These are phyloP conservation scores for Limnephilus marmoratus DNA, from an alignment of 2,888 invertebrate species.

Conservation along the genomic window DNA sequence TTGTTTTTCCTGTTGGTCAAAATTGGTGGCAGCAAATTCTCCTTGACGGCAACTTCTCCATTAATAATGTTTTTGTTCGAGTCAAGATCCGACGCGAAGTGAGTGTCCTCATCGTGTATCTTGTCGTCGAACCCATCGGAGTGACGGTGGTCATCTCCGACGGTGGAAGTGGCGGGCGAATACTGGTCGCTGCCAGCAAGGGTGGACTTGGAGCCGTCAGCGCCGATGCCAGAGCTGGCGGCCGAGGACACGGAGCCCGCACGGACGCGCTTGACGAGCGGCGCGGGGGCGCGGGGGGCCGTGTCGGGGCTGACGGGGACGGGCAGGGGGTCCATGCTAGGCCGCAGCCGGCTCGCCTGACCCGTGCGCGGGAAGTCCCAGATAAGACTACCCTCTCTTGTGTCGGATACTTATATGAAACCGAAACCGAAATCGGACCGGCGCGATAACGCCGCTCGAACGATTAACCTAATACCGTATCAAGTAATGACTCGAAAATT, in stretches of 20 bases:
- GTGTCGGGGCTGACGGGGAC: slow-evolving; percentile 71
- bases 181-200: slow-evolving; percentile 66
- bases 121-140: slow-evolving; percentile 69
- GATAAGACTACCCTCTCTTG: slow-evolving; percentile 31
- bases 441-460: slow-evolving; percentile 23
- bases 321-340: slow-evolving; percentile 69
- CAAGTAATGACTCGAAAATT: slow-evolving; percentile 63
- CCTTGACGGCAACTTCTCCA: slow-evolving; percentile 65
- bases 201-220: slow-evolving; percentile 72
- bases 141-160: slow-evolving; percentile 68
- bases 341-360: slow-evolving; percentile 68
- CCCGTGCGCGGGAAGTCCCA: slow-evolving; percentile 51
- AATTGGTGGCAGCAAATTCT: slow-evolving; percentile 72
- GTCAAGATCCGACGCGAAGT: slow-evolving; percentile 67
- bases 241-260: slow-evolving; percentile 70
- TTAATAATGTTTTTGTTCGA: slow-evolving; percentile 67
- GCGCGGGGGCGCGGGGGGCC: background rate
- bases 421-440: slow-evolving; percentile 49
- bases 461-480: slow-evolving; percentile 53
- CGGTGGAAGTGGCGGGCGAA: slow-evolving; percentile 69
- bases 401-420: slow-evolving; percentile 3
- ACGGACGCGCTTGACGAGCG: slow-evolving; percentile 69
- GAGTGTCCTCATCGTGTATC: slow-evolving; percentile 67
- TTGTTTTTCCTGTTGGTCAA: slow-evolving; percentile 44
- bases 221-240: slow-evolving; percentile 74